Evolutionary conservation across 1,140 invertebrate genomes (phyloP), one percentile per base, ranked within the genome.

Genomic region (Cherax quadricarinatus): DNA sequence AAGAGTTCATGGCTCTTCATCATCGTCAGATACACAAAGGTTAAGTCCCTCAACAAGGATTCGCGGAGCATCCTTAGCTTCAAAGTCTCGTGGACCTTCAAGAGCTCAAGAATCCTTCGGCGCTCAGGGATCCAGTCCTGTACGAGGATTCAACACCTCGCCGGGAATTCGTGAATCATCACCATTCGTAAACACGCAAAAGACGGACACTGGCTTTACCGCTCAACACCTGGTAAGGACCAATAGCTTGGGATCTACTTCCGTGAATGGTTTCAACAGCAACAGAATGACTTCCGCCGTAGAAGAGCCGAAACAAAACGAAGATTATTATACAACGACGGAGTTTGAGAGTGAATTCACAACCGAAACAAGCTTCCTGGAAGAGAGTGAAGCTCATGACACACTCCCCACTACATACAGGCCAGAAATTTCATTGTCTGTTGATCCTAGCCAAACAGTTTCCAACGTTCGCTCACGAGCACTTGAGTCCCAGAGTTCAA

Each of bases 241-340:
- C 70, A 75, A 30, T 75, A n/a, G 0, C 12, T 9, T 75, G 4
- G 24, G 70, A 75, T 6, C 70, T 12, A 0, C 1, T n/a, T 75
- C 70, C 0, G 5, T 9, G 6, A 75, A 30, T 24, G 30, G 24
- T 75, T 14, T 86, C 75, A 24, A 4, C 16, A 60, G 49, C 48
- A 87, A 87, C 48, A n/a, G 62, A 86, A 0, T 86, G 14, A 21
- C 53, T 21, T 12, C 21, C 16, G 49, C 18, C 9, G 6, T 30
- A 3, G 73, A 88, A 41, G 51, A 21, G 12, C 24, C 84, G 12
- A 79, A 41, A 73, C 60, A 75, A 14, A 53, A 21, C 14, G 60
- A 60, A 41, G 85, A 75, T 14, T 86, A 49, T 66, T 66, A 70
- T 41, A 70, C 86, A 9, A 88, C 86, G 16, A 88, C 73, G 24